These are phyloP conservation scores for Aporrectodea caliginosa DNA, from an alignment of 1,140 invertebrate genomes.

Conservation along the genomic window DNA sequence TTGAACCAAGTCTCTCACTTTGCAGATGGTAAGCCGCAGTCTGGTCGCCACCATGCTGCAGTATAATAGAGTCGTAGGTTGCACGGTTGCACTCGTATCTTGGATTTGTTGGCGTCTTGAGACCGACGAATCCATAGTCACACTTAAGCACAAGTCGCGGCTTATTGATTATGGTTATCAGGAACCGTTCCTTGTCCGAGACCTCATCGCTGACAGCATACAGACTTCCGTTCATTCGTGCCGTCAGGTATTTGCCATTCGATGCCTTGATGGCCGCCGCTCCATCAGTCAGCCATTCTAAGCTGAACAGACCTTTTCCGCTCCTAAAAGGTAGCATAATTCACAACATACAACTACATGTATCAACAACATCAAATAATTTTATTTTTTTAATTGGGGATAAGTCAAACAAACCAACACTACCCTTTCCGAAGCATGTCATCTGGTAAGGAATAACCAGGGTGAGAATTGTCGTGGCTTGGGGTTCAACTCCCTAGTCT, in stretches of 20 bases:
- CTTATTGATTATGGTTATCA: constrained; percentile 83
- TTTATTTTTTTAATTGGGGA: too few species aligned
- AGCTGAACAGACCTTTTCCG: constrained; percentile 80
- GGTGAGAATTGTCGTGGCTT: too few species aligned
- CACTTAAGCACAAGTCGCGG: constrained; percentile 89
- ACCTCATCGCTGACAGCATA: constrained; percentile 80
- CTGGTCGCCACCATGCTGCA: constrained; percentile 71
- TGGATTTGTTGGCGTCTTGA: constrained; percentile 65
- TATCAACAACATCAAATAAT: too few species aligned
- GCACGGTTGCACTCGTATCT: constrained; percentile 94
- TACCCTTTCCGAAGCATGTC: too few species aligned
- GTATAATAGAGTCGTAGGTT: constrained; percentile 84
- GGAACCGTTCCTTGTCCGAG: constrained; percentile 71
- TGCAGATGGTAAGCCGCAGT: constrained; percentile 88
- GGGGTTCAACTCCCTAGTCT: too few species aligned
- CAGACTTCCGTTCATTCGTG: constrained; percentile 87
- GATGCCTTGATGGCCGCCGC: constrained; percentile 78
- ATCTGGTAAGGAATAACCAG: too few species aligned
- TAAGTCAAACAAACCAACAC: too few species aligned
- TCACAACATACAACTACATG: too few species aligned
- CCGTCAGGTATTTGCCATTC: constrained; percentile 88
- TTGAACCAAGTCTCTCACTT: too few species aligned
- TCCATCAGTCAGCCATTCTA: constrained; percentile 86
- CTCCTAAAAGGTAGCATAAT: constrained; percentile 67
- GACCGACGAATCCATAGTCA: constrained; percentile 93